phyloP scores from a whole-genome alignment of 2,888 invertebrate genomes.

The Polyommatus iphigenia region DNA sequence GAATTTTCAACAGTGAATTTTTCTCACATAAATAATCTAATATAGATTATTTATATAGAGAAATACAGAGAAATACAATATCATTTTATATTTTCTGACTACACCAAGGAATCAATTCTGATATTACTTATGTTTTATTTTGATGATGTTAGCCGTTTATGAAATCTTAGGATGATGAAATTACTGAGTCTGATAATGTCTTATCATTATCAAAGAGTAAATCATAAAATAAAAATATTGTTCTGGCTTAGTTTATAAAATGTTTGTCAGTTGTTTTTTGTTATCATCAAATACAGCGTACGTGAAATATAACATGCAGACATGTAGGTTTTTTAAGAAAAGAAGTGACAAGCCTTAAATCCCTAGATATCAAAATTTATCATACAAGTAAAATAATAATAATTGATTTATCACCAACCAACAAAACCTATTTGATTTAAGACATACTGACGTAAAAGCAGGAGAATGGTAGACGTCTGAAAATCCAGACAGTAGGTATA shows the following conservation, averaged over 20 bases:
- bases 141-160: not conserved
- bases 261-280: not conserved
- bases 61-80: too few species aligned
- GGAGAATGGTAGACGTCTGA: not conserved
- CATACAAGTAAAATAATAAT: not conserved
- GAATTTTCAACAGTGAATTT: too few species aligned
- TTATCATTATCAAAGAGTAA: not conserved
- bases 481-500: not conserved
- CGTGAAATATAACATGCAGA: not conserved
- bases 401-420: not conserved
- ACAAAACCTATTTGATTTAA: not conserved
- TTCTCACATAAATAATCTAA: too few species aligned
- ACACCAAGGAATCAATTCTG: too few species aligned
- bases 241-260: not conserved
- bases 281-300: not conserved
- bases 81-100: too few species aligned
- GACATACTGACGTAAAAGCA: not conserved
- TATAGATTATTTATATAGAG: too few species aligned
- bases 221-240: conserved; percentile 1
- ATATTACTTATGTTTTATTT: too few species aligned
- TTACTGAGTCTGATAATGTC: not conserved
- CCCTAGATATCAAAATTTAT: not conserved
- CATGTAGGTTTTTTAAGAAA: not conserved
- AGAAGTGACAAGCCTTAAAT: not conserved
- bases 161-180: not conserved